phyloP scores from a whole-genome alignment of 1,140 invertebrate genomes.

The Colletes latitarsis region DNA sequence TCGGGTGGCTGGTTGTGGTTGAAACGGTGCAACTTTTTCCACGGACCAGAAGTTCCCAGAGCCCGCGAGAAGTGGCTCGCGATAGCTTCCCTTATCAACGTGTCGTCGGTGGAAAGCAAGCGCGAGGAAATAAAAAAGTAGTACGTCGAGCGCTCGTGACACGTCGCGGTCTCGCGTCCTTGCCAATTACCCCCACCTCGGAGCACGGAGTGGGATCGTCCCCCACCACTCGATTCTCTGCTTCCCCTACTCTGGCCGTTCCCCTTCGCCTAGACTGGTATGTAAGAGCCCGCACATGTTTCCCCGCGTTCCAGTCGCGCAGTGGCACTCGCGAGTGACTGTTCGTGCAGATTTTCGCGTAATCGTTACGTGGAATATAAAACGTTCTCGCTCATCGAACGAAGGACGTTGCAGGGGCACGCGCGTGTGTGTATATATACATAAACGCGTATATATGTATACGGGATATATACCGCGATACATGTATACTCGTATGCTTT shows the following conservation, averaged over 20 bases:
- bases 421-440: slow-evolving; percentile 22
- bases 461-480: background rate
- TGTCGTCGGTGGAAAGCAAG: slow-evolving; percentile 4
- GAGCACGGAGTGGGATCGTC: slow-evolving; percentile 30
- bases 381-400: slow-evolving; percentile 23
- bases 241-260: slow-evolving; percentile 22
- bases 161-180: slow-evolving; percentile 66
- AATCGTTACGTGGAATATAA: slow-evolving; percentile 41
- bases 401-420: slow-evolving; percentile 49
- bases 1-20: background rate
- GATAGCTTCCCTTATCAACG: slow-evolving; percentile 39
- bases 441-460: slow-evolving; percentile 23
- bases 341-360: slow-evolving; percentile 53
- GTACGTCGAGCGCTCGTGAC: slow-evolving; percentile 42
- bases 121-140: slow-evolving; percentile 22
- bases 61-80: background rate
- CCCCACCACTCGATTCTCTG: slow-evolving; percentile 24
- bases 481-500: slow-evolving; percentile 15
- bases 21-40: background rate
- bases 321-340: slow-evolving; percentile 75
- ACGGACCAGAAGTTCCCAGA: background rate
- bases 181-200: slow-evolving; percentile 51
- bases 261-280: slow-evolving; percentile 56
- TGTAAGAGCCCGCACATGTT: slow-evolving; percentile 78
- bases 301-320: slow-evolving; percentile 78